Evolutionary conservation across 1,140 invertebrate genomes (phyloP).

Genomic region (Plodia interpunctella): DNA sequence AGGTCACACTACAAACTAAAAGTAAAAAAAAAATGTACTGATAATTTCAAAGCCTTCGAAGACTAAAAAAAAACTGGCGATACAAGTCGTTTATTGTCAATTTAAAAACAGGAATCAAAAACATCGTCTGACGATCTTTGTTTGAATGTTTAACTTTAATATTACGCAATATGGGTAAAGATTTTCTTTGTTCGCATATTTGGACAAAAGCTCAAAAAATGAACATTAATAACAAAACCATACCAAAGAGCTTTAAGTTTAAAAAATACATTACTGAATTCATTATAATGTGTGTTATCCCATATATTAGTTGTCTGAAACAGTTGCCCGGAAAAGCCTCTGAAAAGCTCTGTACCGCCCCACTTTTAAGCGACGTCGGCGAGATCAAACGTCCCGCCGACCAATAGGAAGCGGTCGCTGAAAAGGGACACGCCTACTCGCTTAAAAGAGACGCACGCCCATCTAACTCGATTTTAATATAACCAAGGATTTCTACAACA

Average conservation of each 20-base stretch:
- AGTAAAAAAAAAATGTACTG: too few relatives aligned
- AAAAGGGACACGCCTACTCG: constrained; percentile 62
- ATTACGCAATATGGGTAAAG: too few relatives aligned
- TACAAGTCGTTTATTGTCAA: too few relatives aligned
- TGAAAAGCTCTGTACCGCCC: constrained; percentile 46
- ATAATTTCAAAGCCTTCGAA: too few relatives aligned
- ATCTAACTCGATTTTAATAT: background rate
- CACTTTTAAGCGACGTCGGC: constrained; percentile 37
- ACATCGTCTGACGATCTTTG: background rate
- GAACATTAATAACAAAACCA: too few relatives aligned
- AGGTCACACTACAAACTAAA: too few relatives aligned
- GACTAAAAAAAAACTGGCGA: background rate
- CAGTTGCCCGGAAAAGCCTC: constrained; percentile 6
- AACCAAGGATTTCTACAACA: background rate
- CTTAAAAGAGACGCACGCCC: constrained; percentile 52
- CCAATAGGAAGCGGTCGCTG: constrained; percentile 44
- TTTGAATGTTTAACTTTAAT: too few relatives aligned
- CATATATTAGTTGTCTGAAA: background rate
- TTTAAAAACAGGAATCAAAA: background rate
- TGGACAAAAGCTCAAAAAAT: too few relatives aligned
- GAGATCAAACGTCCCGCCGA: constrained; percentile 27
- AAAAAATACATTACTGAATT: background rate
- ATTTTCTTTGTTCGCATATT: too few relatives aligned
- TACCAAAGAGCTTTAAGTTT: background rate
- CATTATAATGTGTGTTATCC: background rate